Percentiles rank a stretch among this genome's conserved stretches.
Evolutionary conservation across 2,888 invertebrate species (phyloP).

Genomic region (Augiades crinisus): DNA sequence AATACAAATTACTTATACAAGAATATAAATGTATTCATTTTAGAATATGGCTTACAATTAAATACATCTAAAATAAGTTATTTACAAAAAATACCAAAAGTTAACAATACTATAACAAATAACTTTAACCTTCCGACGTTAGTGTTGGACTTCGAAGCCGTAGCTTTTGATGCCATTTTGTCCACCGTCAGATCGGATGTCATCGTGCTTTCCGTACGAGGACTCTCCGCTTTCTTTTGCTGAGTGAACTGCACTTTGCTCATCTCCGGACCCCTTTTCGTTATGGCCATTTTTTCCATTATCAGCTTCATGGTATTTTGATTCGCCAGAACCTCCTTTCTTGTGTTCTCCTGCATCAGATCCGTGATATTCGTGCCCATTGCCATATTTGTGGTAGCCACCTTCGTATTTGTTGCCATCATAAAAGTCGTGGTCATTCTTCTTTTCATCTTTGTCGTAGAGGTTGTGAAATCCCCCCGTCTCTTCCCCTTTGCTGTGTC

Average conservation of each 20-base stretch:
- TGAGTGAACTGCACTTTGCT: conserved; percentile 69
- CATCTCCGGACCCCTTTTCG: conserved; percentile 73
- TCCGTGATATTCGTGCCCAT: conserved; percentile 74
- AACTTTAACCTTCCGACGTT: conserved; percentile 41
- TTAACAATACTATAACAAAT: conserved; percentile 63
- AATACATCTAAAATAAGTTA: conserved; percentile 54
- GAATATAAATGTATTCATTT: conserved; percentile 26
- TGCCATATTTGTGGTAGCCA: conserved; percentile 80
- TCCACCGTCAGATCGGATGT: conserved; percentile 65
- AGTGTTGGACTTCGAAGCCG: conserved; percentile 68
- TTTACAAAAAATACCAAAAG: conserved; percentile 68
- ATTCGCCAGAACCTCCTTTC: conserved; percentile 77
- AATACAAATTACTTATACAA: conserved; percentile 15
- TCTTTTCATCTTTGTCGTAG: conserved; percentile 86
- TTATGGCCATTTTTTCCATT: conserved; percentile 71
- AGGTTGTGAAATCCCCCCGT: conserved; percentile 85
- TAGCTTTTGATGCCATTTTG: conserved; percentile 60
- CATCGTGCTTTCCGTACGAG: conserved; percentile 68
- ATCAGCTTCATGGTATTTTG: conserved; percentile 69
- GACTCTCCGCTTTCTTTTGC: conserved; percentile 75
- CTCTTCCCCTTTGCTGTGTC: conserved; percentile 82
- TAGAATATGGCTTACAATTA: conserved; percentile 53
- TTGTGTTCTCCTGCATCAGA: conserved; percentile 73
- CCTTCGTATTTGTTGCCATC: conserved; percentile 75
- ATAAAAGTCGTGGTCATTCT: conserved; percentile 87